Evolutionary conservation across 2,888 invertebrate species (phyloP), one percentile per base, ranked within the genome.

Genomic region (Phorcus lineatus): DNA sequence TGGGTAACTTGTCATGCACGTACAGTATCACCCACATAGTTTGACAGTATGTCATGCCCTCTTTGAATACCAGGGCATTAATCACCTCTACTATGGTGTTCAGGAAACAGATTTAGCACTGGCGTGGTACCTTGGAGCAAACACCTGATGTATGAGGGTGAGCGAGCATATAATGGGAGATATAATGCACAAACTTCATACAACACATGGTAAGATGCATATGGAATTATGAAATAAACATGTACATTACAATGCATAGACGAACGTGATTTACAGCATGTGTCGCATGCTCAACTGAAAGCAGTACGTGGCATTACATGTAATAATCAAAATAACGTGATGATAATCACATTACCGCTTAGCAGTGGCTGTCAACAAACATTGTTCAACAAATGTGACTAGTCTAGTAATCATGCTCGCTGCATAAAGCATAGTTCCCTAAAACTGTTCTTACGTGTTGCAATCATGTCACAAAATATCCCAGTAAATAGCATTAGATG

Each of bases 171-270:
- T 47, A 47, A 47, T 47, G 47, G 47, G 47, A 62, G 22, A 28
- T 62, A 62, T 62, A 62, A 62, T 62, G 62, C 62, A 62, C 62
- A 62, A 62, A 62, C 9, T 62, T 28, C 62, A 62, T 28, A 62
- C 28, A 62, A 28, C 62, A 62, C 24, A 62, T 62, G 16, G 24
- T 62, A 62, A 62, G 28, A 62, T 62, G 62, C 62, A 62, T 62
- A 62, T 62, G 62, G 62, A 62, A 62, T 28, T 62, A 62, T 28
- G 62, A 62, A 62, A 62, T 62, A 62, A 62, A 62, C 62, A 62
- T 62, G 28, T 24, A 62, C 62, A 62, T 62, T 62, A 62, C 28
- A 28, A 62, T 62, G 62, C 62, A 62, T 62, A 62, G 62, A 62
- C 62, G 24, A 62, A 62, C 24, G 17, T 62, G 17, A 28, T 24